Evolutionary conservation across 2,113 vertebrate species (phyloP).

Genomic region (Neofelis nebulosa): DNA sequence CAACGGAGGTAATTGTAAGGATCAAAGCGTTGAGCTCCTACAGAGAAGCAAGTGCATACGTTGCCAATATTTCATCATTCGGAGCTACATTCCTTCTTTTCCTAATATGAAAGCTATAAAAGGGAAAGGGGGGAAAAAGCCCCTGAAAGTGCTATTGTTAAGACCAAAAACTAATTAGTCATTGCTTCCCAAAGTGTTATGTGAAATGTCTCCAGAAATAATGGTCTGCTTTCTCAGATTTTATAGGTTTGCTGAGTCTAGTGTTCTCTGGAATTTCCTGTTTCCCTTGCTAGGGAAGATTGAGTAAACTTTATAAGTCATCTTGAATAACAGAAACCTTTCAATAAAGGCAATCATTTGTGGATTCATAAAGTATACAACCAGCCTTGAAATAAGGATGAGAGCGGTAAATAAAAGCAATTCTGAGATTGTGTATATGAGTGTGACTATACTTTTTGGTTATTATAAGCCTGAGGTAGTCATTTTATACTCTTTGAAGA

Average conservation of each 20-base stretch:
- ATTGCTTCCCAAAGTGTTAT: constrained; percentile 95
- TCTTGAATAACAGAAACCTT: constrained; percentile 93
- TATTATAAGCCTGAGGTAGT: constrained; percentile 59
- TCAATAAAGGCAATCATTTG: constrained; percentile 89
- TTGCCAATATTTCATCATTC: constrained; percentile 90
- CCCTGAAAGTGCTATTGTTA: constrained; percentile 91
- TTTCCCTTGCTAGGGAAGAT: constrained; percentile 91
- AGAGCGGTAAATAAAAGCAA: constrained; percentile 79
- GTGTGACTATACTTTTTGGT: constrained; percentile 64
- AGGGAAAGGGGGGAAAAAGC: constrained; percentile 78
- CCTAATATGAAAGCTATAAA: constrained; percentile 93
- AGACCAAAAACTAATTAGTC: constrained; percentile 97
- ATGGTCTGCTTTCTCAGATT: constrained; percentile 93
- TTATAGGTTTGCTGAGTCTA: constrained; percentile 97
- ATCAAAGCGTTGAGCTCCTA: constrained; percentile 87
- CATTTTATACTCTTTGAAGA: constrained; percentile 67
- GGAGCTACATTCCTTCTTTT: constrained; percentile 85
- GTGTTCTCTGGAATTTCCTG: constrained; percentile 97
- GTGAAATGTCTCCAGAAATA: constrained; percentile 93
- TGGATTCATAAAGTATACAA: constrained; percentile 85
- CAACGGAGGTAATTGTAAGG: constrained; percentile 85
- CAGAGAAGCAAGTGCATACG: constrained; percentile 84
- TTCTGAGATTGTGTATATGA: constrained; percentile 57
- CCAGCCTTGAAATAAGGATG: constrained; percentile 78
- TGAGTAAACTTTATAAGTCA: constrained; percentile 93